These are phyloP conservation scores for Rhodeus uyekii DNA, from an alignment of 2,797 vertebrate species.

Conservation along the genomic window DNA sequence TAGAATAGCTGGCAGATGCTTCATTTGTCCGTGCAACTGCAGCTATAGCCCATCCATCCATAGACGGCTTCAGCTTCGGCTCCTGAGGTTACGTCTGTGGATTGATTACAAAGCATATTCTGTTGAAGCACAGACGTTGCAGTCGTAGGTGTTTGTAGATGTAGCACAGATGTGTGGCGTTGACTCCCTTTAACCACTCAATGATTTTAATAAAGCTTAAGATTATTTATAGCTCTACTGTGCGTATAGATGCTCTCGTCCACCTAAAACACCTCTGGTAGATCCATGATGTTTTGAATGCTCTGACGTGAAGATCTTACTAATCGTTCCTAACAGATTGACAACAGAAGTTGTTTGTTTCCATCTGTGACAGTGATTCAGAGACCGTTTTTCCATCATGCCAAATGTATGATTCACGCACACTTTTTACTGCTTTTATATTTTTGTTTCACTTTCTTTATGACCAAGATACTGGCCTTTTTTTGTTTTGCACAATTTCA, in stretches of 20 bases:
- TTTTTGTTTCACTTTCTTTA: background rate
- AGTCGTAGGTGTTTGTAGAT: constrained; percentile 4
- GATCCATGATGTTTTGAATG: background rate
- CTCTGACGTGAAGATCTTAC: background rate
- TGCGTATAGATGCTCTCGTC: background rate
- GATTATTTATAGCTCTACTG: background rate
- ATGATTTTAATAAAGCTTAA: background rate
- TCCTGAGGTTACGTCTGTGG: background rate
- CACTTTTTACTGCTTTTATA: background rate
- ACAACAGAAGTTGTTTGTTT: background rate
- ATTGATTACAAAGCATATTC: background rate
- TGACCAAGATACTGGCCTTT: background rate
- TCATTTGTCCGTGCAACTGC: background rate
- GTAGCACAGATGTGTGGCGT: constrained; percentile 1
- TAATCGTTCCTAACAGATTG: background rate
- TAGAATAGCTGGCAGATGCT: background rate
- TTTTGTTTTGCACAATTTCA: background rate
- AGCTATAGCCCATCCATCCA: background rate
- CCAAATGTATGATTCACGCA: constrained; percentile 1
- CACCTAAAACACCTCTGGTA: background rate
- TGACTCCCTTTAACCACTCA: background rate
- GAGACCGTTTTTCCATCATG: background rate
- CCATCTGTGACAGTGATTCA: constrained; percentile 4
- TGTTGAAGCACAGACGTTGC: background rate
- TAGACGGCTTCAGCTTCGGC: background rate